Conservation (phyloP, 2,113 vertebrate species). For the Microtus ochrogaster region DNA sequence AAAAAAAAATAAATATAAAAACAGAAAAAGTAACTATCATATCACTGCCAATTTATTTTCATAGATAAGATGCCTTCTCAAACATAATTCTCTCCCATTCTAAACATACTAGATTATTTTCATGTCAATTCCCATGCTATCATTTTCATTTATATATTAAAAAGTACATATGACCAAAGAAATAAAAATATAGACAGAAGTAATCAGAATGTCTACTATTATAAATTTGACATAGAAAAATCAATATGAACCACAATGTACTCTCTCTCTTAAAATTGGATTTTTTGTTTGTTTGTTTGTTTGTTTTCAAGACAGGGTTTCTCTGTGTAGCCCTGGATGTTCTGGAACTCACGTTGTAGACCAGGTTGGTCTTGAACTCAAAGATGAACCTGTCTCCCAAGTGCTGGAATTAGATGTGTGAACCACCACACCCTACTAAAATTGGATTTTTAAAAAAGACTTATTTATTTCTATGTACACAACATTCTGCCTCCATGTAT, state of each 20-base stretch:
- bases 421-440: not conserved
- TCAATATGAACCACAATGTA: not conserved
- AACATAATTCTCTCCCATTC: not conserved
- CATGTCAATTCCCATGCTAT: not conserved
- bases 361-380: not conserved
- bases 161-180: not conserved
- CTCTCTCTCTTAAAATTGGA: not conserved
- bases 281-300: not conserved
- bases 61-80: not conserved
- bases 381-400: not conserved
- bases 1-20: not conserved
- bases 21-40: not conserved
- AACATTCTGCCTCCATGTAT: no score
- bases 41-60: slow-evolving; percentile 7
- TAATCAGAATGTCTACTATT: not conserved
- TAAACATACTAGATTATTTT: slow-evolving; percentile 13
- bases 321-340: not conserved
- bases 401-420: no score
- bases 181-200: slow-evolving; percentile 32
- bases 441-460: not conserved
- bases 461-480: no score
- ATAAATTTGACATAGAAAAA: slow-evolving; percentile 45
- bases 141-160: not conserved
- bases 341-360: not conserved
- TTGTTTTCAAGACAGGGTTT: no score